Evolutionary conservation across 2,113 vertebrate genomes (phyloP).

Genomic region (Aleadryas rufinucha): DNA sequence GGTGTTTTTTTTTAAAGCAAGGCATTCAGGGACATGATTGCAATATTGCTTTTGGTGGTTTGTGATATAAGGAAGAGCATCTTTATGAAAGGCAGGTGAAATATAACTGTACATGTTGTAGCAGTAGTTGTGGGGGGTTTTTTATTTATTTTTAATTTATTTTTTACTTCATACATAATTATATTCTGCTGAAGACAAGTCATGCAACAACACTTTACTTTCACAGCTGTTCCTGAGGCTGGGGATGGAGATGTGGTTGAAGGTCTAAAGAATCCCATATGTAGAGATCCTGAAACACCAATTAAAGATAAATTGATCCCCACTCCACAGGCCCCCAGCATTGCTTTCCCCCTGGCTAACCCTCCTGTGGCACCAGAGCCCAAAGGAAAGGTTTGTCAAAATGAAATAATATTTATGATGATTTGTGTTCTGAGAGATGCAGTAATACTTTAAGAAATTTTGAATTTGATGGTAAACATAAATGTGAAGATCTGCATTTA

Average conservation of each 20-base stretch:
- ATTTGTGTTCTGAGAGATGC: background rate
- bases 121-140: background rate
- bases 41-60: background rate
- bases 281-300: constrained; percentile 43
- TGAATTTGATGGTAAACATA: background rate
- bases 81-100: background rate
- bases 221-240: constrained; percentile 77
- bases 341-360: constrained; percentile 87
- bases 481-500: background rate
- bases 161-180: background rate
- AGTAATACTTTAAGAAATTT: background rate
- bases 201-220: background rate
- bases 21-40: background rate
- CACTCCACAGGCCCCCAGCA: constrained; percentile 84
- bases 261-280: background rate
- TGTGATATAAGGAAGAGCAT: background rate
- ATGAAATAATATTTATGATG: background rate
- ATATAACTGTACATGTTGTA: background rate
- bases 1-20: background rate
- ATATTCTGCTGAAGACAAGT: background rate
- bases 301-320: constrained; percentile 64
- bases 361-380: constrained; percentile 81
- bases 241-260: constrained; percentile 59
- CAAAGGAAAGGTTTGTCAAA: constrained; percentile 68
- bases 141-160: background rate